phyloP scores from a whole-genome alignment of 2,797 vertebrate genomes.

The Thunnus albacares region DNA sequence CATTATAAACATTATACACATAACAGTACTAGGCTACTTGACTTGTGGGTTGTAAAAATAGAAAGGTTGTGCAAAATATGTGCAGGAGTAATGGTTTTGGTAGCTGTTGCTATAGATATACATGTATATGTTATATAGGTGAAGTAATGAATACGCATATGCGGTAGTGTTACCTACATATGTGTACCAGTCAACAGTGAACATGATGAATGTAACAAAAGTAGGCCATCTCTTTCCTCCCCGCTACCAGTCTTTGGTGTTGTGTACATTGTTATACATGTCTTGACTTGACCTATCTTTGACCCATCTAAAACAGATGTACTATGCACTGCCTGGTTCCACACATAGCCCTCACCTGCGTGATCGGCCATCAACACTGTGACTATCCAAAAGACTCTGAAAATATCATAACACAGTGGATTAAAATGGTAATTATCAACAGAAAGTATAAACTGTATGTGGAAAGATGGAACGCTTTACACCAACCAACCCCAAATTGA shows the following conservation, averaged over 20 bases:
- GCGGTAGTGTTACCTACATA: no score
- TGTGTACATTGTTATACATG: not conserved
- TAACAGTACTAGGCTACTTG: no score
- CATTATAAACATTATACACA: no score
- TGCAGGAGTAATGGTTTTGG: no score
- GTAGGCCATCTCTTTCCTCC: not conserved
- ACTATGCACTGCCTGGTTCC: conserved; percentile 8
- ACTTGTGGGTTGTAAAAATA: no score
- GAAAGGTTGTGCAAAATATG: no score
- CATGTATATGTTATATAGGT: no score
- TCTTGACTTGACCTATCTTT: conserved; percentile 10
- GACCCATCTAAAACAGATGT: conserved; percentile 22
- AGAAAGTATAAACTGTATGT: not conserved
- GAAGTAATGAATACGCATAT: no score
- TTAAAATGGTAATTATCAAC: not conserved
- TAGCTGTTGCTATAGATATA: no score
- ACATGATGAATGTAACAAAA: no score
- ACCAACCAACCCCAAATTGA: conserved; percentile 8
- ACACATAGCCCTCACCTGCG: not conserved
- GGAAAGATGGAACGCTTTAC: conserved; percentile 19
- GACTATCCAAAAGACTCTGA: not conserved
- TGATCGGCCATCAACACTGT: not conserved
- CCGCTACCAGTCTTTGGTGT: not conserved
- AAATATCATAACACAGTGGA: not conserved
- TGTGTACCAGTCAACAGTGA: no score